Base-by-base conservation (phyloP, 2,113 vertebrate species). In the Polypterus bichir region DNA sequence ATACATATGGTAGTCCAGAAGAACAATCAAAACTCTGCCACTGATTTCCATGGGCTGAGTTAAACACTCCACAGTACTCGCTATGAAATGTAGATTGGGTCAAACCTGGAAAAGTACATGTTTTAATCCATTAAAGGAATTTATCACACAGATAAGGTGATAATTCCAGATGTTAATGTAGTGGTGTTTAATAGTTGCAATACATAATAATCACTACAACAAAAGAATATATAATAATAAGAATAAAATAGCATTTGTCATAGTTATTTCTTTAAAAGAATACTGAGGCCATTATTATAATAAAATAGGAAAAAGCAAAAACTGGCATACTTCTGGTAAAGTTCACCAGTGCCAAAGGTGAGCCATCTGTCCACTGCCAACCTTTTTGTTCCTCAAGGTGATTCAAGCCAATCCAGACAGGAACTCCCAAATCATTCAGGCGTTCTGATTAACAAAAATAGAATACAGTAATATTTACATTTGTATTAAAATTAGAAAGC, bases 331-430 rank as follows among this genome's bases (percentile, higher is more conserved):
- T 85, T 89, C 85, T 72, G 61, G 70, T 88, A 80, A 90, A 93
- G 77, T 90, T 88, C 57, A 96, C 76, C 67, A 97, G 79, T 5
- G 49, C 68, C 0, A 97, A 72, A 0, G 93, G 85, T 1, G 84
- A 79, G 64, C 89, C 85, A 54, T 97, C 94, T 4, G 93, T 90
- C 93, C 95, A 97, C 75, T 89, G 86, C 93, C 93, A 97, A 11
- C 93, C 95, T 62, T 68, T 68, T 0, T 73, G 64, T 44, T 86
- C 77, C 71, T 87, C 87, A 68, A 93, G 72, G 52, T 78, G 85
- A 69, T 93, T 95, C 65, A 97, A 79, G 9, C 93, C 95, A 0
- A 68, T 92, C 94, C 95, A 98, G 47, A 93, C 81, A 68, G 87
- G 76, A 5, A 74, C 48, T 1, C 80, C 73, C 47, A 86, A 76